A percentile compares a stretch with the other conserved stretches of the same genome.
These are phyloP conservation scores for human DNA, from an alignment of 2,113 vertebrate genomes.

Conservation along the genomic window GRCh38 chr3:69158501-69159000, in stretches of 20 bases:
- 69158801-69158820: neutral
- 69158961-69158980: neutral
- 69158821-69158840: neutral
- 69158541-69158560: neutral
- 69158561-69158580: neutral
- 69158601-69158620: neutral
- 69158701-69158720: neutral
- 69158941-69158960: neutral
- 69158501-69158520: conserved; percentile 7
- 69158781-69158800: neutral
- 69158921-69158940: neutral
- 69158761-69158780: neutral
- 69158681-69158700: neutral
- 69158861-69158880: neutral
- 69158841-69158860: neutral
- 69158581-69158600: neutral
- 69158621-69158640: neutral
- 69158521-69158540: neutral
- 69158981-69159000: neutral
- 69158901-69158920: neutral
- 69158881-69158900: neutral
- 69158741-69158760: neutral
- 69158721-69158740: neutral
- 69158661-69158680: neutral
- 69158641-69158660: neutral